Conservation (phyloP, 2,113 vertebrate genomes). For the Atlantisia rogersi region DNA sequence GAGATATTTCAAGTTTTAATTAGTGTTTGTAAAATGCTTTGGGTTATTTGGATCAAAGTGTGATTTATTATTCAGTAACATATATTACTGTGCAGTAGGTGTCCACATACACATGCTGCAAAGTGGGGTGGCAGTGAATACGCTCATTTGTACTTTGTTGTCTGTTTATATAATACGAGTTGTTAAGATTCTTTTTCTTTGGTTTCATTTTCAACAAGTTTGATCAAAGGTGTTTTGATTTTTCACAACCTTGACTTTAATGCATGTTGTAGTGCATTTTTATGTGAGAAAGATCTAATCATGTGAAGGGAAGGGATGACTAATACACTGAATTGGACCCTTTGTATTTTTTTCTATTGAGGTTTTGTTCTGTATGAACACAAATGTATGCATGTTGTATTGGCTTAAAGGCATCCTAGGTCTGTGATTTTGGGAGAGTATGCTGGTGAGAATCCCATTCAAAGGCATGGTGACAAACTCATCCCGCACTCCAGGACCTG, state of each 20-base stretch:
- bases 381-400: not conserved
- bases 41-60: conserved; percentile 51
- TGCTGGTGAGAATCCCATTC: not conserved
- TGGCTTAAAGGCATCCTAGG: not conserved
- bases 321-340: not conserved
- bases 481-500: not conserved
- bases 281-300: not conserved
- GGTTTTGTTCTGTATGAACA: not conserved
- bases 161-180: not conserved
- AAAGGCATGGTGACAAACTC: not conserved
- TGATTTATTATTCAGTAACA: conserved; percentile 43
- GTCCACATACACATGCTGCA: not conserved
- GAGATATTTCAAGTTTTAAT: conserved; percentile 57
- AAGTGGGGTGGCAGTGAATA: not conserved
- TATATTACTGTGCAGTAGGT: not conserved
- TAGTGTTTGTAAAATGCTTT: conserved; percentile 55
- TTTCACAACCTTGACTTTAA: not conserved
- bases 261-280: not conserved
- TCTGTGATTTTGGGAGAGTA: not conserved
- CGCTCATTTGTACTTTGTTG: not conserved
- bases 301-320: not conserved
- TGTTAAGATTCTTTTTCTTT: not conserved
- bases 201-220: not conserved
- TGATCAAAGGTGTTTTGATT: not conserved
- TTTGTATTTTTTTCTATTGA: not conserved